phyloP scores from a whole-genome alignment of 2,888 invertebrate species.

The Tortrix viridana region DNA sequence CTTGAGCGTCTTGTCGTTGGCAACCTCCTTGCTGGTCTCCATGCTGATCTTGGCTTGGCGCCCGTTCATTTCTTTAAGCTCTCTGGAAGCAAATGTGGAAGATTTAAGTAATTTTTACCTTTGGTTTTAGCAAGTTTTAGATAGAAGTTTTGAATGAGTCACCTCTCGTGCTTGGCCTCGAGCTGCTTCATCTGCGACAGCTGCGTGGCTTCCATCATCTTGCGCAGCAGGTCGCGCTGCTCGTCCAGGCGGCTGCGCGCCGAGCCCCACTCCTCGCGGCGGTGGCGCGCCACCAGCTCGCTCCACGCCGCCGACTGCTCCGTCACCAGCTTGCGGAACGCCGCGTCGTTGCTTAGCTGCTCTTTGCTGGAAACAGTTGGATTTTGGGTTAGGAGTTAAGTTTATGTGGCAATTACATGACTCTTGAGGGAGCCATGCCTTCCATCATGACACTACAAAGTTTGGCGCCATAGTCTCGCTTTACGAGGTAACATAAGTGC shows the following conservation, averaged over 20 bases:
- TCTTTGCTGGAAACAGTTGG: constrained; percentile 85
- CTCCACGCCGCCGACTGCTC: constrained; percentile 98
- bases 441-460: no score
- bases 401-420: no score
- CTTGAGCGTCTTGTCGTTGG: constrained; percentile 97
- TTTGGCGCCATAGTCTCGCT: no score
- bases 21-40: constrained; percentile 97
- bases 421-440: no score
- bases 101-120: neutral
- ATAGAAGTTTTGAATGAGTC: no score
- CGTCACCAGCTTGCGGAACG: constrained; percentile 92
- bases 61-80: constrained; percentile 97
- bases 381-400: neutral
- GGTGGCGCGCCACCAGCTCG: constrained; percentile 92
- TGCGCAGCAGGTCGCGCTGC: constrained; percentile 88
- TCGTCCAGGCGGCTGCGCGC: constrained; percentile 93
- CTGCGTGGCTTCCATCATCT: constrained; percentile 93
- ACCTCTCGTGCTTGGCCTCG: constrained; percentile 94
- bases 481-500: no score
- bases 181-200: constrained; percentile 94
- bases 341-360: constrained; percentile 90
- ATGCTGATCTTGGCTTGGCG: constrained; percentile 98
- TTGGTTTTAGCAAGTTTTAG: no score
- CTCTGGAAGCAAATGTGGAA: constrained; percentile 79
- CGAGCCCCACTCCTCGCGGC: constrained; percentile 92